Base-by-base conservation (phyloP, 2,888 invertebrate species). In the Cephus spinipes region DNA sequence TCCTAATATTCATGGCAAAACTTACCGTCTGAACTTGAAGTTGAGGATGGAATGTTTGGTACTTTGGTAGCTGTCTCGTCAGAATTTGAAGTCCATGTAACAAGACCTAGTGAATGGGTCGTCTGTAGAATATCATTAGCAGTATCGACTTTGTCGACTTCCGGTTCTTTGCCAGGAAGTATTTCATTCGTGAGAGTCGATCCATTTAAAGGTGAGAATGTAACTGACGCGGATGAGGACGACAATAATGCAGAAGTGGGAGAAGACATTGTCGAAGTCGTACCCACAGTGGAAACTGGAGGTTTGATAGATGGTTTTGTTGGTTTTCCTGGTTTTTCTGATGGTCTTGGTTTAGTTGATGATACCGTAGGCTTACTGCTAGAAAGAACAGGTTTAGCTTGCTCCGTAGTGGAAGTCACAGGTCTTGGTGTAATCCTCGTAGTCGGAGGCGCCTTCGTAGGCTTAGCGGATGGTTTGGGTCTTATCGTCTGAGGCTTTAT, bases 11-110 rank as follows among this genome's bases (percentile, higher is more conserved):
- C 23, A 55, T 55, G 23, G 69, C 9, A 36, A 23, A 68, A 79
- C 82, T 81, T 84, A 89, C 89, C 89, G 84, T 85, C 83, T 75
- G 85, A 83, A 36, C 80, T 82, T 30, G 82, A 68, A 32, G 83
- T 84, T 0, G 85, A 82, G 1, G 89, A 86, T 23, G 85, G 78
- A 11, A 79, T 73, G 68, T 87, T 87, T n/a, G 89, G 83, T 1
- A 83, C 81, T 79, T 87, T 91, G 11, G 90, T 89, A 55, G 81
- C 86, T 81, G 74, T 86, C 33, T 90, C 90, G 76, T 91, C 92
- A 31, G 92, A 92, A 76, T 90, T 90, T 0, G 92, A 91, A 1
- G 92, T 92, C 93, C 93, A 93, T 1, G 93, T 93, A 12, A 93
- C 92, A 15, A 93, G 83, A 11, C 92, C 90, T 1, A 92, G 91